phyloP scores from a whole-genome alignment of 2,888 invertebrate genomes.

The Drosophila ezoana region DNA sequence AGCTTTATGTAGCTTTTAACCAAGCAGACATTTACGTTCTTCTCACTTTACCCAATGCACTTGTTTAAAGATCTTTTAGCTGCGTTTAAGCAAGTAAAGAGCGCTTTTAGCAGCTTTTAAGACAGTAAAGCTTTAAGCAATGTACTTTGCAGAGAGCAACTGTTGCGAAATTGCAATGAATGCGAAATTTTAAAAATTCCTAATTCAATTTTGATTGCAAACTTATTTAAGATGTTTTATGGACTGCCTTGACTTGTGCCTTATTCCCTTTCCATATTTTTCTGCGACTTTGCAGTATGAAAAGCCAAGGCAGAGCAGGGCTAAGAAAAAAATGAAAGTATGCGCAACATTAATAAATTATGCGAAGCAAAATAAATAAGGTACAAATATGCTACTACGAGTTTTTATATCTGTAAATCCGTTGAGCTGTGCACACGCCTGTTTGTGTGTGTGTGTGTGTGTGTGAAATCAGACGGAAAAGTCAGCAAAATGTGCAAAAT shows the following conservation, averaged over 20 bases:
- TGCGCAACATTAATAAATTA: constrained; percentile 68
- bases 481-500: constrained; percentile 55
- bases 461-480: constrained; percentile 75
- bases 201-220: neutral
- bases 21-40: no score
- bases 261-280: neutral
- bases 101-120: neutral
- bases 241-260: neutral
- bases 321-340: constrained; percentile 23
- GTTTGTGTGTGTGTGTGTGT: constrained; percentile 20
- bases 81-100: neutral
- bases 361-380: constrained; percentile 71
- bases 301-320: neutral
- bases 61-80: neutral
- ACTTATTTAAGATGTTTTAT: neutral
- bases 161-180: no score
- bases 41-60: no score
- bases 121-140: neutral
- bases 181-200: neutral
- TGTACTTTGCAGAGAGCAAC: neutral
- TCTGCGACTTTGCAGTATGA: neutral
- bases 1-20: neutral
- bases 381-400: constrained; percentile 66
- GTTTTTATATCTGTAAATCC: constrained; percentile 53
- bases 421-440: constrained; percentile 34